A percentile compares a stretch with the other conserved stretches of the same genome.
Evolutionary conservation across 1,140 invertebrate species (phyloP).

Genomic region (Rhagoletis zephyria): DNA sequence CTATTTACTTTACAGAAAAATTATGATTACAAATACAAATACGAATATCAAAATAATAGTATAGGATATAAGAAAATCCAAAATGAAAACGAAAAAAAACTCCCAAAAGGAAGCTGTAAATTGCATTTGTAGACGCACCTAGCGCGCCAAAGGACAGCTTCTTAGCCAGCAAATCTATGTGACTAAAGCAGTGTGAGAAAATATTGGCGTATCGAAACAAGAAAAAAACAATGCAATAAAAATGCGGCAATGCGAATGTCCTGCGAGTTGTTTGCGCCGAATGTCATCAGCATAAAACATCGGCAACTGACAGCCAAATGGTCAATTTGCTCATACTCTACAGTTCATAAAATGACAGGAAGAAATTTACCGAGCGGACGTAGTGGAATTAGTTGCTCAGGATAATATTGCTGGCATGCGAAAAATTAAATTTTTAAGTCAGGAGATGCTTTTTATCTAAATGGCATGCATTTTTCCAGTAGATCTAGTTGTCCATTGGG

Average conservation of each 20-base stretch:
- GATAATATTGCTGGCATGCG: too few species aligned
- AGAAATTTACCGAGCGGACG: too few species aligned
- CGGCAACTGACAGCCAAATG: not conserved
- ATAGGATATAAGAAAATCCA: constrained; percentile 2
- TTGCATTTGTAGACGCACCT: constrained; percentile 9
- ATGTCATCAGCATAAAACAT: constrained; percentile 42
- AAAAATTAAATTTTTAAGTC: too few species aligned
- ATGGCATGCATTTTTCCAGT: too few species aligned
- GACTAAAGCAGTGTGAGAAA: too few species aligned
- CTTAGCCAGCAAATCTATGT: not conserved
- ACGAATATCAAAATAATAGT: constrained; percentile 16
- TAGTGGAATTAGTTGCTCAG: too few species aligned
- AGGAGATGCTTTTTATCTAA: too few species aligned
- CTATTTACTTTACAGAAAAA: constrained; percentile 45
- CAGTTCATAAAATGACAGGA: not conserved
- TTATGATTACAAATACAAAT: constrained; percentile 35
- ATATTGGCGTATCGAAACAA: too few species aligned
- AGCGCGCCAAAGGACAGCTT: not conserved
- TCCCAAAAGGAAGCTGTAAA: constrained; percentile 9
- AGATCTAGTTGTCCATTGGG: too few species aligned
- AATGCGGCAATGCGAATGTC: constrained; percentile 16
- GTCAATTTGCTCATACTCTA: not conserved
- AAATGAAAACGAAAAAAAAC: constrained; percentile 16
- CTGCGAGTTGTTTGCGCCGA: constrained; percentile 10
- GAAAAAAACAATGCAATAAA: not conserved